phyloP scores from a whole-genome alignment of 2,113 vertebrate genomes.

The Geococcyx californianus region DNA sequence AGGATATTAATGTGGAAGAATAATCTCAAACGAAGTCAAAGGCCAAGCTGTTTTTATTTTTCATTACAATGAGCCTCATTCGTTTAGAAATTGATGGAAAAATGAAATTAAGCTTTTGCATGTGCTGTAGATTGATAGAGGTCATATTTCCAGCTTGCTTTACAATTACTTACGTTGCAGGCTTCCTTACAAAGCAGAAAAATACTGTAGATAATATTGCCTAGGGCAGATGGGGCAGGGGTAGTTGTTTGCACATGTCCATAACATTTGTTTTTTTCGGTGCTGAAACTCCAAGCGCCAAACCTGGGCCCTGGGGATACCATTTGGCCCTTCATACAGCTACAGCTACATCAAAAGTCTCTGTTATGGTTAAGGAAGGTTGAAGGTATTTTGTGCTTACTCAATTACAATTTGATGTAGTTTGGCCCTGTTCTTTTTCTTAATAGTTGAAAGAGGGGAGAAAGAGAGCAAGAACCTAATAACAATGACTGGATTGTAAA shows the following conservation, averaged over 20 bases:
- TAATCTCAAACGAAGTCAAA: slow-evolving; percentile 40
- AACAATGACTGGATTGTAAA: neutral
- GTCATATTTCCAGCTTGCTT: slow-evolving; percentile 7
- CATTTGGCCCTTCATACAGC: neutral
- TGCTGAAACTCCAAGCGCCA: neutral
- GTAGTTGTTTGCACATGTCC: neutral
- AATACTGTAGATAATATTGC: neutral
- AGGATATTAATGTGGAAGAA: slow-evolving; percentile 4
- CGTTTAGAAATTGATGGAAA: slow-evolving; percentile 52
- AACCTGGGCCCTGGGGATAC: neutral
- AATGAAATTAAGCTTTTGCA: slow-evolving; percentile 55
- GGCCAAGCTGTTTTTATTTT: slow-evolving; percentile 56
- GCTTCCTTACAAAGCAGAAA: neutral
- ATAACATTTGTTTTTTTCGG: neutral
- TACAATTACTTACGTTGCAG: slow-evolving; percentile 5
- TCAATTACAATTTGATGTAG: neutral
- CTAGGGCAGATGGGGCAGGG: neutral
- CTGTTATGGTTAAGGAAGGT: neutral
- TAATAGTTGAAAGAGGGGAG: neutral
- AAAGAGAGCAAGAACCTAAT: neutral
- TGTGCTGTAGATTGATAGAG: slow-evolving; percentile 21
- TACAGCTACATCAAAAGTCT: neutral
- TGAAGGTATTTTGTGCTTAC: neutral
- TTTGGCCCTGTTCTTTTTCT: neutral
- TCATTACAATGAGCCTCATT: slow-evolving; percentile 38